Evolutionary conservation across 2,888 invertebrate genomes (phyloP).

Genomic region (Folsomia manolachei): DNA sequence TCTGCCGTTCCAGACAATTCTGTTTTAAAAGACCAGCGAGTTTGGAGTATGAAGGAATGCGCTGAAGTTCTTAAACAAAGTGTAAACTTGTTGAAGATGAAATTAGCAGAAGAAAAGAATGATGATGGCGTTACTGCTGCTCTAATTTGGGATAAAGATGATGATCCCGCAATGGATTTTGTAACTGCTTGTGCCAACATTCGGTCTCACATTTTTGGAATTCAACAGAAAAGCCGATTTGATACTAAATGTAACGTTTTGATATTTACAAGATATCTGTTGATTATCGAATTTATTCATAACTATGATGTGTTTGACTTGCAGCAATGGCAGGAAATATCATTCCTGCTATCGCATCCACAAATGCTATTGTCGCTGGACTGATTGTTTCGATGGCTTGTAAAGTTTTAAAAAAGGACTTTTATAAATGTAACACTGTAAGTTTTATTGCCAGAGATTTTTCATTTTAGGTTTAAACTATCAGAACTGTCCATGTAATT

Average conservation of each 20-base stretch:
- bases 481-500: no score
- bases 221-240: conserved; percentile 80
- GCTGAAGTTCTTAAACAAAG: conserved; percentile 68
- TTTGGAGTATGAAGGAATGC: conserved; percentile 78
- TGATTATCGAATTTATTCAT: not conserved
- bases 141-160: conserved; percentile 97
- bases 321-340: conserved; percentile 98
- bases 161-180: conserved; percentile 88
- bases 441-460: conserved; percentile 28
- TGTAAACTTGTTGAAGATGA: conserved; percentile 63
- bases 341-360: conserved; percentile 98
- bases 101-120: conserved; percentile 61
- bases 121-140: no score
- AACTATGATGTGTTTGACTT: conserved; percentile 37
- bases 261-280: not conserved
- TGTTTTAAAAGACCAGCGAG: conserved; percentile 66
- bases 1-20: conserved; percentile 58
- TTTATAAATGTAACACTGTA: conserved; percentile 70
- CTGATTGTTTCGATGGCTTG: conserved; percentile 88
- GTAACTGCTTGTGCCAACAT: conserved; percentile 94
- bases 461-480: not conserved
- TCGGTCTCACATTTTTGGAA: conserved; percentile 83
- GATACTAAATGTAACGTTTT: conserved; percentile 79
- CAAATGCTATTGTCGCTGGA: conserved; percentile 96
- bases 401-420: conserved; percentile 66